Conservation (phyloP, 2,797 vertebrate genomes). For the Oreonectes daqikongensis region DNA sequence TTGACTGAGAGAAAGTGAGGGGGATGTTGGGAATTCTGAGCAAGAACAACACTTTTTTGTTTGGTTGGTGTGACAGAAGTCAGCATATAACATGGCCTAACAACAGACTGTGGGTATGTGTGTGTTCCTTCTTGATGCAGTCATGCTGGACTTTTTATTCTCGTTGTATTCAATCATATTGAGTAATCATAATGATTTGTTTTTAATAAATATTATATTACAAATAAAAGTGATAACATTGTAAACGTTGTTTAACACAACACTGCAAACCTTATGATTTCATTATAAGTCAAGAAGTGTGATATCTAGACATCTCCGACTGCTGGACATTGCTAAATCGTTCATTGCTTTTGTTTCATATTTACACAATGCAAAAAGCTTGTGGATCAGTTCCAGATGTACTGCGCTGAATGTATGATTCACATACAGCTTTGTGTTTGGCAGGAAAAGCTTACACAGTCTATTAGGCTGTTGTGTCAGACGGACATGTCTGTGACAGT, state of each 20-base stretch:
- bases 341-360: slow-evolving; percentile 53
- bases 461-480: slow-evolving; percentile 50
- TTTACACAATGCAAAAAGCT: slow-evolving; percentile 45
- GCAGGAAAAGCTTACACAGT: slow-evolving; percentile 48
- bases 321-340: too few species aligned
- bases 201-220: too few species aligned
- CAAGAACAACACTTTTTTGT: slow-evolving; percentile 76
- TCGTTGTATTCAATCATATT: too few species aligned
- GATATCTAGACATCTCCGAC: slow-evolving; percentile 1
- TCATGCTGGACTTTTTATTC: neutral
- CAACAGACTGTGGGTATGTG: slow-evolving; percentile 51
- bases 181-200: too few species aligned
- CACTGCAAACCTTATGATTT: too few species aligned
- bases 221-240: too few species aligned
- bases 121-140: neutral
- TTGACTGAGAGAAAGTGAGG: slow-evolving; percentile 29
- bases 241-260: too few species aligned
- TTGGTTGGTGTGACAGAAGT: slow-evolving; percentile 59
- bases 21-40: slow-evolving; percentile 65
- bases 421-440: slow-evolving; percentile 54
- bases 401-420: slow-evolving; percentile 62
- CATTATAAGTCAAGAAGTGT: too few species aligned
- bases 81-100: slow-evolving; percentile 52
- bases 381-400: slow-evolving; percentile 76
- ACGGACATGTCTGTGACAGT: neutral